Percentiles rank a stretch among this genome's conserved stretches.
Conservation (phyloP, 2,888 invertebrate species). For the Tyria jacobaeae region DNA sequence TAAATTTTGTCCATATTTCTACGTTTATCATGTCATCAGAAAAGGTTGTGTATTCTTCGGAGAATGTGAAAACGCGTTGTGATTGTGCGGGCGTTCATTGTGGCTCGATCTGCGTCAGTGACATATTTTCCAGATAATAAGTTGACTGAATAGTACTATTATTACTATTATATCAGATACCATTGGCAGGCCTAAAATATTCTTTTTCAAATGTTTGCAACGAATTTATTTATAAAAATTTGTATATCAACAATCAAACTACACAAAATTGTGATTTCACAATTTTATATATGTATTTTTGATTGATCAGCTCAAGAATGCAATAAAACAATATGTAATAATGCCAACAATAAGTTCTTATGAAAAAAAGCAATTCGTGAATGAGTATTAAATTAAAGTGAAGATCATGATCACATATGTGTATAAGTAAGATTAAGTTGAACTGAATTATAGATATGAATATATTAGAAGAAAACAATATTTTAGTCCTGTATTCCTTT, state of each 20-base stretch:
- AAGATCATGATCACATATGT: too few relatives aligned
- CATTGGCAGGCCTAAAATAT: background rate
- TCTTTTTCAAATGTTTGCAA: background rate
- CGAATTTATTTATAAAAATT: too few relatives aligned
- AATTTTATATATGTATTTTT: background rate
- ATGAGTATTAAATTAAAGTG: too few relatives aligned
- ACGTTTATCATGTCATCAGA: slow-evolving; percentile 46
- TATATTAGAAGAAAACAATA: slow-evolving; percentile 1
- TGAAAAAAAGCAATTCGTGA: too few relatives aligned
- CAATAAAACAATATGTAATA: too few relatives aligned
- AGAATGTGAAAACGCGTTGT: slow-evolving; percentile 44
- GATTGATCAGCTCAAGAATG: background rate
- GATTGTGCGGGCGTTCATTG: slow-evolving; percentile 32
- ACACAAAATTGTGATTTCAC: background rate
- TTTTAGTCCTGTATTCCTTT: slow-evolving; percentile 3
- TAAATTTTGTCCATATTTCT: slow-evolving; percentile 57
- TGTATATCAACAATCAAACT: background rate
- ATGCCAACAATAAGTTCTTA: too few relatives aligned
- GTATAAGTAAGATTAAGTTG: too few relatives aligned
- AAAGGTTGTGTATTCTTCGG: slow-evolving; percentile 46
- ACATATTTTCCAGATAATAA: slow-evolving; percentile 36
- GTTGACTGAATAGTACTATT: slow-evolving; percentile 18
- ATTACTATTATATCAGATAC: background rate
- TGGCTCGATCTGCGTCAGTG: slow-evolving; percentile 33
- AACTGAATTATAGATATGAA: too few relatives aligned